Conservation (phyloP, 2,888 invertebrate genomes). For the Diaperis boleti region DNA sequence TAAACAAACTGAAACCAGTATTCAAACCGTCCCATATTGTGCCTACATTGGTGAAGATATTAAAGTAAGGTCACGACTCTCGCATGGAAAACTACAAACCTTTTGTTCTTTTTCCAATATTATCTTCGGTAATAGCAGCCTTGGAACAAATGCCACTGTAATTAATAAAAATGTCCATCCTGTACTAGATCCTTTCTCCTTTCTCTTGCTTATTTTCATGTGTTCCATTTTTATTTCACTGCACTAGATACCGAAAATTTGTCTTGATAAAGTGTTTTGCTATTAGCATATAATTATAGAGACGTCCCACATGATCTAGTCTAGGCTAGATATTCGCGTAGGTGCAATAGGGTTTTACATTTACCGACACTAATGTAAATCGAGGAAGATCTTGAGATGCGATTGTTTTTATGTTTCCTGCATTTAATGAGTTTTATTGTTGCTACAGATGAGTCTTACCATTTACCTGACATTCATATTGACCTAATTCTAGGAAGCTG, state of each 20-base stretch:
- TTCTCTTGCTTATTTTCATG: not conserved
- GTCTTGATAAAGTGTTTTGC: not conserved
- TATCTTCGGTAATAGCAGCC: not conserved
- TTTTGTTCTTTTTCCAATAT: not conserved
- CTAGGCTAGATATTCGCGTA: not conserved
- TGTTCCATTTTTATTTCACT: not conserved
- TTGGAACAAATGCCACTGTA: not conserved
- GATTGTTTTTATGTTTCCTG: not conserved
- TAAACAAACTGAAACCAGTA: no score
- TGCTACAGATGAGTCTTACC: not conserved
- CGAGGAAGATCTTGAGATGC: not conserved
- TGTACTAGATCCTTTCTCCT: slow-evolving; percentile 2
- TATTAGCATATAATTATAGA: slow-evolving; percentile 7
- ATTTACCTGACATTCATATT: not conserved
- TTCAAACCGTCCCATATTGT: no score
- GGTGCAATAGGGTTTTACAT: no score
- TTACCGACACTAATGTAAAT: not conserved
- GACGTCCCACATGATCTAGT: slow-evolving; percentile 7
- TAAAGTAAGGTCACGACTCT: not conserved
- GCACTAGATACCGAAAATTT: not conserved
- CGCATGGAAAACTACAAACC: not conserved
- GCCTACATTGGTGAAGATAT: not conserved
- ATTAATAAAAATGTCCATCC: not conserved
- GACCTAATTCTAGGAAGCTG: no score
- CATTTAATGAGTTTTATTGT: not conserved